Base-by-base conservation (phyloP, 2,888 invertebrate species). In the Congeria kusceri region DNA sequence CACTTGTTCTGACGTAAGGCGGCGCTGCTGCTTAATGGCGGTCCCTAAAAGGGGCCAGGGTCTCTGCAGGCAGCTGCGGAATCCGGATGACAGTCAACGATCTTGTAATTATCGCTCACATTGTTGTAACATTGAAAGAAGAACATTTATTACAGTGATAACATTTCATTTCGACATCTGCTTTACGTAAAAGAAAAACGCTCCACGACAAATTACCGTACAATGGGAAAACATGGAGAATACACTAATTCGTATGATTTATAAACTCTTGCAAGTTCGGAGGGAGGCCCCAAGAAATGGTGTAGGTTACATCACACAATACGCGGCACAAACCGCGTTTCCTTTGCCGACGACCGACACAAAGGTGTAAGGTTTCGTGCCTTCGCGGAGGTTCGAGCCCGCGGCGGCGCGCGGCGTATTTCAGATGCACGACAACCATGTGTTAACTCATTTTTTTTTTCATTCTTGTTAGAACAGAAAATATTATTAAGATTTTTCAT, bases 61-160 rank as follows among this genome's bases (percentile, higher is more conserved):
- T 13, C 39, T 13, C 39, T 39, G 39, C 71, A 71, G 62, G 71
- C 71, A 71, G 71, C 71, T 71, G 71, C 57, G 49, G 46, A 27
- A 71, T 56, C 57, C 28, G 56, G 71, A 71, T 63, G 63, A 63
- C 57, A 63, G 63, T 56, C 56, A 64, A 9, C 25, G 13, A 20
- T 44, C 39, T 28, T 53, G 63, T 71, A 71, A 71, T 71, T 58
- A 71, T 56, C 64, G n/a, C 46, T 44, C 57, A 63, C 71, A 57
- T 63, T 64, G 63, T 64, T 20, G 27, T 27, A 20, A 25, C 15
- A 46, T 46, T 63, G 46, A 63, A 71, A 63, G 56, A 56, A 71
- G 44, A 71, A 71, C 64, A 71, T 71, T 63, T 71, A 71, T 71
- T 27, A 63, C 15, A 57, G 11, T 64, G 28, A 32, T 64, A 56